Evolutionary conservation across 2,888 invertebrate species (phyloP), one percentile per base, ranked within the genome.

Genomic region (Eupeodes luniger): DNA sequence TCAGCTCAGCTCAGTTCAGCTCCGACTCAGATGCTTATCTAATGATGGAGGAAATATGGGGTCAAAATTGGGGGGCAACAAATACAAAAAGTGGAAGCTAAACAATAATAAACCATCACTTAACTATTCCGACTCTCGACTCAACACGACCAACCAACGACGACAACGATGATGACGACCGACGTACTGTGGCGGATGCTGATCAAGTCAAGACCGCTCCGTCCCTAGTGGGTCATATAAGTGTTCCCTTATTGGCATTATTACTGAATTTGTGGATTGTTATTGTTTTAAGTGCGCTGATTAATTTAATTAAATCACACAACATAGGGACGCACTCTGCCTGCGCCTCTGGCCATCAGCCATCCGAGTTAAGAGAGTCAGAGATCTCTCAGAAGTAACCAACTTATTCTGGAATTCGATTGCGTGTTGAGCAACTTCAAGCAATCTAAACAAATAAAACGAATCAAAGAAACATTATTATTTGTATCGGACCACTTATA

Each of bases 261-360:
- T 55, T 27, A 66, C 40, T 40, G 27, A 27, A 27, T 27, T 27
- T 27, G 40, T 62, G 67, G 67, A 67, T 83, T 80, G 87, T 87
- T 81, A 67, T 84, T 84, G 80, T 74, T 83, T 87, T 80, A 84
- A 87, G 77, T 77, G 80, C 84, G 84, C 84, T 87, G 80, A 87
- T 84, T 87, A 84, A 84, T 84, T 87, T 77, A 84, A 87, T 87
- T 84, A 87, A 83, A 55, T 79, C 69, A 51, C 44, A 77, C 36
- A 72, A 12, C 69, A 55, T 19, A 67, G 86, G 69, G 47, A 19
- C 34, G 9, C 59, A 53, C 40, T 27, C 47, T 40, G 19, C 40
- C 40, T 40, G 40, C 40, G 16, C 36, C 14, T 10, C 10, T 5
- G 44, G 10, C 10, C 11, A 47, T 47, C 11, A 47, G 12, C 2